Percentiles rank a stretch among this genome's conserved stretches.
phyloP scores from a whole-genome alignment of 2,888 invertebrate genomes.

The Limnephilus auricula region DNA sequence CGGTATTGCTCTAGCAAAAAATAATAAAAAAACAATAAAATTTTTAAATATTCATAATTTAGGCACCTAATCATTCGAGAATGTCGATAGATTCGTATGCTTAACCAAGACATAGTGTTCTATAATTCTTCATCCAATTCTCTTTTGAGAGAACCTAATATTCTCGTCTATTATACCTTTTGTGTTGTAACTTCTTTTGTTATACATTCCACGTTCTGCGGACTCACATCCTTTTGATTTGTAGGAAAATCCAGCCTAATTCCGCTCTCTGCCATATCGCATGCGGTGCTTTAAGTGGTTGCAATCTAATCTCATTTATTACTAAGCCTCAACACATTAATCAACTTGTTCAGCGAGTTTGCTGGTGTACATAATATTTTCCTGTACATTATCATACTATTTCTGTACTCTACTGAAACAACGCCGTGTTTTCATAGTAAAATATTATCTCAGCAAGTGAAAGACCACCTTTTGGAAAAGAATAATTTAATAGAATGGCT shows the following conservation, averaged over 20 bases:
- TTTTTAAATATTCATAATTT: neutral
- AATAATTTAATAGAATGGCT: neutral
- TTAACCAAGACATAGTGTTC: neutral
- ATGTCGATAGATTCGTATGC: neutral
- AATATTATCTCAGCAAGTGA: neutral
- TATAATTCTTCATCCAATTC: neutral
- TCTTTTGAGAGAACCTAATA: neutral
- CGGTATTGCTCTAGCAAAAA: too few species aligned
- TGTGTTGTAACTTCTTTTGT: constrained; percentile 6
- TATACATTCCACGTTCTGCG: constrained; percentile 1
- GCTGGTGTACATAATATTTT: neutral
- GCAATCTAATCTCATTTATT: constrained; percentile 65
- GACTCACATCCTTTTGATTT: constrained; percentile 18
- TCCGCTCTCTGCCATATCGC: constrained; percentile 35
- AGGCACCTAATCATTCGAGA: neutral
- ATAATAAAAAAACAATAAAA: too few species aligned
- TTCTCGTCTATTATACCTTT: neutral
- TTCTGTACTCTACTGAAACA: neutral
- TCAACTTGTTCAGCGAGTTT: constrained; percentile 51
- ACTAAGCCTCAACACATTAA: constrained; percentile 62
- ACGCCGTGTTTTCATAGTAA: neutral
- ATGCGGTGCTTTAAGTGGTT: constrained; percentile 53
- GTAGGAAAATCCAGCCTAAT: constrained; percentile 42
- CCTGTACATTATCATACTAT: neutral
- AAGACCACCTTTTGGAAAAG: neutral